These are phyloP conservation scores for Octonoba sinensis DNA, from an alignment of 2,888 invertebrate species.

Conservation along the genomic window DNA sequence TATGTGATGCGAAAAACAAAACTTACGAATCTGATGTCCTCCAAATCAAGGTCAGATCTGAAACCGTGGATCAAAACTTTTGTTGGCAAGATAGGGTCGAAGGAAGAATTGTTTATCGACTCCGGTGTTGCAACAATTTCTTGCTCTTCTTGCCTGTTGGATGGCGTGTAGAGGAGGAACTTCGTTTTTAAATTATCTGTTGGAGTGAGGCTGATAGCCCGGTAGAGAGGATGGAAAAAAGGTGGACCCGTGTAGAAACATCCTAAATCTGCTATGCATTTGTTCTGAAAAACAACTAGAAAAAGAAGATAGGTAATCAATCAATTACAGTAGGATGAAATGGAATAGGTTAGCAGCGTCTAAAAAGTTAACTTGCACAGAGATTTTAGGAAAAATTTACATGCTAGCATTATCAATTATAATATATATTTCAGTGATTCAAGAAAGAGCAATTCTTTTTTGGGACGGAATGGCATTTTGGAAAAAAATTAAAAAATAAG, in stretches of 20 bases:
- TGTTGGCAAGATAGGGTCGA: slow-evolving; percentile 6
- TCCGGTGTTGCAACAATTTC: neutral
- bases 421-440: too few species aligned
- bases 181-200: neutral
- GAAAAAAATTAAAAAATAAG: too few species aligned
- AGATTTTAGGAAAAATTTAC: too few species aligned
- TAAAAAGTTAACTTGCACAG: neutral
- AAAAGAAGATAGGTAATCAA: neutral
- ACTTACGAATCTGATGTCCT: slow-evolving; percentile 30
- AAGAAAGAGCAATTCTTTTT: too few species aligned
- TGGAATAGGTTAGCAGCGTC: neutral
- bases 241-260: slow-evolving; percentile 58
- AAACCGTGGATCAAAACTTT: slow-evolving; percentile 51
- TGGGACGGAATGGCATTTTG: too few species aligned
- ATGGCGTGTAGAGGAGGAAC: slow-evolving; percentile 35
- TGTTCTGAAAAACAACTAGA: slow-evolving; percentile 39
- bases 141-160: neutral
- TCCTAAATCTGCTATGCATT: slow-evolving; percentile 39
- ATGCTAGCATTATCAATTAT: too few species aligned
- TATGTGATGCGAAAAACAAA: neutral
- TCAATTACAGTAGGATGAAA: too few species aligned
- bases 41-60: slow-evolving; percentile 1
- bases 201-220: slow-evolving; percentile 30
- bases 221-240: slow-evolving; percentile 34
- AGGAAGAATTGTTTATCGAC: slow-evolving; percentile 19